Conservation (phyloP, 1,140 invertebrate species). For the Cyphomyrmex costatus region DNA sequence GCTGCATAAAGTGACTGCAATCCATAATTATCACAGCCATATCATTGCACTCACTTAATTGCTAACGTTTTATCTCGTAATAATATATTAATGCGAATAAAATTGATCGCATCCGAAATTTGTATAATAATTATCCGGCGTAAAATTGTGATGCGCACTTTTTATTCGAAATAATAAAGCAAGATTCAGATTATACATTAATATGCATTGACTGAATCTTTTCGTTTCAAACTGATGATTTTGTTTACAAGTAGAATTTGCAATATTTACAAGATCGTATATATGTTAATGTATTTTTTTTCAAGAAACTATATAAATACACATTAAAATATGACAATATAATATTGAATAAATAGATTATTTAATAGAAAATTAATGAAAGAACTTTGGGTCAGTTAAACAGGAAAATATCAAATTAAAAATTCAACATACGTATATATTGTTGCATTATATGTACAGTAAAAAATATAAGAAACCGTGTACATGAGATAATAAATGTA, state of each 20-base stretch:
- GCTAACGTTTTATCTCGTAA: conserved; percentile 51
- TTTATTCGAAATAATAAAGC: conserved; percentile 34
- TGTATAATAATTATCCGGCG: conserved; percentile 19
- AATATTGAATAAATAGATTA: neutral
- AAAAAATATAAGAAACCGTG: neutral
- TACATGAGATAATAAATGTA: neutral
- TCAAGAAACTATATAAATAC: neutral
- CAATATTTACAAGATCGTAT: neutral
- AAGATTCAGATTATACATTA: conserved; percentile 32
- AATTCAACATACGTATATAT: neutral
- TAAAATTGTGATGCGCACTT: conserved; percentile 23
- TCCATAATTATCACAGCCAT: conserved; percentile 38
- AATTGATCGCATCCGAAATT: conserved; percentile 35
- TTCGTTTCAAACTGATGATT: neutral
- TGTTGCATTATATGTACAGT: neutral
- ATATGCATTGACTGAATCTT: neutral
- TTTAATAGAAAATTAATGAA: neutral
- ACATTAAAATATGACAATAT: conserved; percentile 8
- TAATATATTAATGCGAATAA: conserved; percentile 28
- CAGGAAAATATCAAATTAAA: neutral
- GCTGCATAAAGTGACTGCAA: conserved; percentile 48
- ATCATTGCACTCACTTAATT: conserved; percentile 58
- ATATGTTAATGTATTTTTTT: too few species aligned
- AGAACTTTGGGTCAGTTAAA: neutral
- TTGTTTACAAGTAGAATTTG: conserved; percentile 18